Evolutionary conservation across 2,797 vertebrate species (phyloP).

Genomic region (Chrysocyon brachyurus): DNA sequence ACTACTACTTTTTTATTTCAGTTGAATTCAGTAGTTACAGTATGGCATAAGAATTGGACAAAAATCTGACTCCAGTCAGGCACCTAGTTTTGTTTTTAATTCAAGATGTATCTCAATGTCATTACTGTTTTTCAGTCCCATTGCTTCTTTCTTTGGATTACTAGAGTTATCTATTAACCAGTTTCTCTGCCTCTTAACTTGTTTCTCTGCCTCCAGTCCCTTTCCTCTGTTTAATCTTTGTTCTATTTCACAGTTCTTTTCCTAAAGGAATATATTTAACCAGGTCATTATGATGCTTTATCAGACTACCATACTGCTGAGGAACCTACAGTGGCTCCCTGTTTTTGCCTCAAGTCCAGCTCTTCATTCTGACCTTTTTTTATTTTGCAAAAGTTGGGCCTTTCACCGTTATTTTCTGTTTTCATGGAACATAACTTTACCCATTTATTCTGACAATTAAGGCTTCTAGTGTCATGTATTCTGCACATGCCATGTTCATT

Average conservation of each 20-base stretch:
- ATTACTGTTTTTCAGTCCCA: background rate
- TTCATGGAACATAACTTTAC: background rate
- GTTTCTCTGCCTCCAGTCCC: background rate
- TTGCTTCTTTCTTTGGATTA: background rate
- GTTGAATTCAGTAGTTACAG: background rate
- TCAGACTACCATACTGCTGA: background rate
- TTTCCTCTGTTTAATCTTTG: background rate
- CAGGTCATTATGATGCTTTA: background rate
- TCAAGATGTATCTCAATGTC: background rate
- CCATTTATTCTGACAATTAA: background rate
- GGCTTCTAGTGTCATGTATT: background rate
- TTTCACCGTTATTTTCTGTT: background rate
- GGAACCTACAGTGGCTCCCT: background rate
- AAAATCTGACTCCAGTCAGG: background rate
- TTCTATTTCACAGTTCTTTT: background rate
- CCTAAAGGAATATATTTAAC: background rate
- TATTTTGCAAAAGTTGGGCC: background rate
- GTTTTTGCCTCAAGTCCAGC: background rate
- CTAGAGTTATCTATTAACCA: background rate
- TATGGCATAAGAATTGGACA: background rate
- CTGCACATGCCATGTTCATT: background rate
- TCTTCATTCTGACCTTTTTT: background rate
- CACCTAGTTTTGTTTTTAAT: background rate
- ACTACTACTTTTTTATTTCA: background rate
- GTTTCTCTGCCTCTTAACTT: background rate